Evolutionary conservation across 2,888 invertebrate species (phyloP).

Genomic region (Matsumyia berberina): DNA sequence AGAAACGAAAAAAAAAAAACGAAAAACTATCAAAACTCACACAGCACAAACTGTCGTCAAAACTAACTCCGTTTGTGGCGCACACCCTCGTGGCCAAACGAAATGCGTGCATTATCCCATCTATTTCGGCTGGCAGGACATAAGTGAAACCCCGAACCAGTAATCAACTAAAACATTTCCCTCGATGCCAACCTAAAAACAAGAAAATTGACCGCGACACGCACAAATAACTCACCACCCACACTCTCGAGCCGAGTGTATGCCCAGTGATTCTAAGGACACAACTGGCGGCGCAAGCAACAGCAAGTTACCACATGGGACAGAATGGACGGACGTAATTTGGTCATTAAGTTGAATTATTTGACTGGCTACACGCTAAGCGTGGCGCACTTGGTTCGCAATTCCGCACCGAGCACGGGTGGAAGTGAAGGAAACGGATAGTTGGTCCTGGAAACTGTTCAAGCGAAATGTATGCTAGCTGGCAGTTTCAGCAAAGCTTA

Average conservation of each 20-base stretch:
- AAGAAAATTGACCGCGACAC: conserved; percentile 75
- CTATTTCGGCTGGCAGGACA: conserved; percentile 62
- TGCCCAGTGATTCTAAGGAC: conserved; percentile 34
- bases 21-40: conserved; percentile 24
- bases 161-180: conserved; percentile 74
- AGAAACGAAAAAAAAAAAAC: no score
- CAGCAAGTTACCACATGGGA: conserved; percentile 66
- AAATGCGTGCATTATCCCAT: conserved; percentile 54
- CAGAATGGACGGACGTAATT: conserved; percentile 69
- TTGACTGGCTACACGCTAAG: conserved; percentile 60
- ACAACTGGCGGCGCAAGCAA: conserved; percentile 10
- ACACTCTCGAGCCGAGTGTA: neutral
- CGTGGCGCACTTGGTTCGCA: neutral
- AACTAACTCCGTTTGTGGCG: neutral
- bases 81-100: neutral
- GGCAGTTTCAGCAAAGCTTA: conserved; percentile 19
- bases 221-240: conserved; percentile 65
- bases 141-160: conserved; percentile 71
- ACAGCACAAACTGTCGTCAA: conserved; percentile 12
- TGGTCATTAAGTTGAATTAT: conserved; percentile 76
- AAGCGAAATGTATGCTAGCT: conserved; percentile 25
- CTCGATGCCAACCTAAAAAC: conserved; percentile 66
- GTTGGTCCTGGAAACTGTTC: conserved; percentile 15
- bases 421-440: neutral
- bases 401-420: neutral